Evolutionary conservation across 2,113 vertebrate species (phyloP).

Genomic region (Apodemus speciosus): DNA sequence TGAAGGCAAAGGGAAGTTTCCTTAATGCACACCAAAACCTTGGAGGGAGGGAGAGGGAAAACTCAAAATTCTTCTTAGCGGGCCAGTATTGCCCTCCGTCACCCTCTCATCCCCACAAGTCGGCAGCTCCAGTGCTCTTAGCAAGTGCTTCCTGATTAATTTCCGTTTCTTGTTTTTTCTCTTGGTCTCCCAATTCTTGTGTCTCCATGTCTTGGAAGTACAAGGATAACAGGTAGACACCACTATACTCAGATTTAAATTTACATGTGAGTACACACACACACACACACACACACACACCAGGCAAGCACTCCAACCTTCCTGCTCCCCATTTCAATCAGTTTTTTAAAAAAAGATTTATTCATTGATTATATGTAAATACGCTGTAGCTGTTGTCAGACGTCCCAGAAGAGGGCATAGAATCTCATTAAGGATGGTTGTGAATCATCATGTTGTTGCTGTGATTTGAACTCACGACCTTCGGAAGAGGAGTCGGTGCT

Average conservation of each 20-base stretch:
- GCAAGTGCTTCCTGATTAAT: background rate
- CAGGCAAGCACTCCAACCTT: background rate
- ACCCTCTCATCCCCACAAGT: background rate
- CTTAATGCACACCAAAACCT: constrained; percentile 30
- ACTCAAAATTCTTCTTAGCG: background rate
- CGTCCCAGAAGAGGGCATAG: too few relatives aligned
- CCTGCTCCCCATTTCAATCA: background rate
- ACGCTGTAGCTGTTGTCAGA: too few relatives aligned
- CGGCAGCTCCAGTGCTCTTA: background rate
- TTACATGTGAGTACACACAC: background rate
- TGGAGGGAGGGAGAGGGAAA: background rate
- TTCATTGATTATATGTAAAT: too few relatives aligned
- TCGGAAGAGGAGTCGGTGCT: too few relatives aligned
- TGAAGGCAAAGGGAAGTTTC: background rate
- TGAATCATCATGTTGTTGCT: too few relatives aligned
- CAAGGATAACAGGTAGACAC: background rate
- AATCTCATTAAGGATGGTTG: too few relatives aligned
- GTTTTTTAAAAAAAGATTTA: too few relatives aligned
- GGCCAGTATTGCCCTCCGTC: background rate
- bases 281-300: background rate
- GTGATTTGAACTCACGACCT: too few relatives aligned
- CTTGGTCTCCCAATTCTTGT: background rate
- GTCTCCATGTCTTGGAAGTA: background rate
- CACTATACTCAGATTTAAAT: background rate
- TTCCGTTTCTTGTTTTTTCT: background rate